Evolutionary conservation across 2,113 vertebrate species (phyloP).

Genomic region (Stictonetta naevosa): DNA sequence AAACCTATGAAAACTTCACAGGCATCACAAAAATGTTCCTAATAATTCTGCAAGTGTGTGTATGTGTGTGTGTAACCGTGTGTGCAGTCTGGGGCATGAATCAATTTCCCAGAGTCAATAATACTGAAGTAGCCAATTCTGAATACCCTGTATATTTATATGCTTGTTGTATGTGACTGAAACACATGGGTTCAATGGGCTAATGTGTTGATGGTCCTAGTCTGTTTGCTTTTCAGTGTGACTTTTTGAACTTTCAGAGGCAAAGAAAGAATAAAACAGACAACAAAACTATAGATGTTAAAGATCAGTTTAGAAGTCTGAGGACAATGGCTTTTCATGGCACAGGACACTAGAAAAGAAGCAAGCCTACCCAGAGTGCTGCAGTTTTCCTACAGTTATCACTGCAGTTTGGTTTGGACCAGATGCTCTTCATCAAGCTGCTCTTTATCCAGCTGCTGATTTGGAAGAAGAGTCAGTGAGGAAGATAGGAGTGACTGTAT

Average conservation of each 20-base stretch:
- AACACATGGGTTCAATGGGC: accelerated
- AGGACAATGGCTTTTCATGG: background rate
- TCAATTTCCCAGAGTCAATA: background rate
- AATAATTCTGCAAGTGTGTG: background rate
- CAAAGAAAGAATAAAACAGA: background rate
- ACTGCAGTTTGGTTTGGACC: background rate
- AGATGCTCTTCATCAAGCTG: background rate
- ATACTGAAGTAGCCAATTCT: background rate
- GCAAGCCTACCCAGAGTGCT: background rate
- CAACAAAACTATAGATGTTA: background rate
- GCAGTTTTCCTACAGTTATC: background rate
- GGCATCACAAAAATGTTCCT: constrained; percentile 3
- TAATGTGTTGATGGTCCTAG: background rate
- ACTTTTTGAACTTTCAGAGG: background rate
- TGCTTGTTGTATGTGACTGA: background rate
- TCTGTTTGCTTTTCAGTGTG: background rate
- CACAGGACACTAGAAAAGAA: background rate
- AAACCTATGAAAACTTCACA: background rate
- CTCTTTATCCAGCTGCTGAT: background rate
- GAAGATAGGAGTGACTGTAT: background rate
- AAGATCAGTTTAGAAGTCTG: background rate
- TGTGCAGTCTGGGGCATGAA: background rate
- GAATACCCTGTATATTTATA: background rate
- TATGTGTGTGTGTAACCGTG: background rate
- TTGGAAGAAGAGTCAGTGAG: background rate